Conservation (phyloP, 2,113 vertebrate species). For the Scopus umbretta region DNA sequence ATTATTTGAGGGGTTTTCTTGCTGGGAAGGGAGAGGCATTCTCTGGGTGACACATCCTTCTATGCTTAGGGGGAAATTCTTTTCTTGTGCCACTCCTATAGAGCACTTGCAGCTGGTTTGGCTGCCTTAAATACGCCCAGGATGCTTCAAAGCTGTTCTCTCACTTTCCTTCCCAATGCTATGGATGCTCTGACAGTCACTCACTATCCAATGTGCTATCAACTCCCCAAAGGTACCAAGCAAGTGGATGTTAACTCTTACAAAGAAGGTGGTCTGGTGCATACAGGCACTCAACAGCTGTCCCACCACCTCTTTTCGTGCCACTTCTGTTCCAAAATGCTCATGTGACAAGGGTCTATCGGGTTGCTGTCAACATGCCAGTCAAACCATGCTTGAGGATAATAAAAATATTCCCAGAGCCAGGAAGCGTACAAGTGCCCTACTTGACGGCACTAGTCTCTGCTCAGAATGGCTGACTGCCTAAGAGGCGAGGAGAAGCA, state of each 20-base stretch:
- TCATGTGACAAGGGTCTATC: rapidly evolving
- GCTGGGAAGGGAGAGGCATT: not conserved
- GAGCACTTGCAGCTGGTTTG: not conserved
- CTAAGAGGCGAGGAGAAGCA: not conserved
- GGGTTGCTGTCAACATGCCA: not conserved
- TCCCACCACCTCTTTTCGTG: not conserved
- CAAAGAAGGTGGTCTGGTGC: not conserved
- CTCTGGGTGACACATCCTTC: not conserved
- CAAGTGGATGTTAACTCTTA: not conserved
- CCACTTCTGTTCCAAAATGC: not conserved
- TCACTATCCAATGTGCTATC: rapidly evolving
- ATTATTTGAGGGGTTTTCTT: not conserved
- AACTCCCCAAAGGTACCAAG: not conserved
- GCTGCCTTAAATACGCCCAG: not conserved
- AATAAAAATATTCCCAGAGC: not conserved
- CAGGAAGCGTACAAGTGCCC: not conserved
- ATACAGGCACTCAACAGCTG: too few species aligned
- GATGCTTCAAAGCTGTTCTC: not conserved
- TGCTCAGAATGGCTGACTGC: not conserved
- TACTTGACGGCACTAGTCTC: not conserved
- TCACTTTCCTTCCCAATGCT: not conserved
- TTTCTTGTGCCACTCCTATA: not conserved
- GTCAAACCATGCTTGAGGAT: not conserved
- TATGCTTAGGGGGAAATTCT: not conserved
- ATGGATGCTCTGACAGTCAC: not conserved